Conservation (phyloP, 2,113 vertebrate species). For the Tragelaphus scriptus region DNA sequence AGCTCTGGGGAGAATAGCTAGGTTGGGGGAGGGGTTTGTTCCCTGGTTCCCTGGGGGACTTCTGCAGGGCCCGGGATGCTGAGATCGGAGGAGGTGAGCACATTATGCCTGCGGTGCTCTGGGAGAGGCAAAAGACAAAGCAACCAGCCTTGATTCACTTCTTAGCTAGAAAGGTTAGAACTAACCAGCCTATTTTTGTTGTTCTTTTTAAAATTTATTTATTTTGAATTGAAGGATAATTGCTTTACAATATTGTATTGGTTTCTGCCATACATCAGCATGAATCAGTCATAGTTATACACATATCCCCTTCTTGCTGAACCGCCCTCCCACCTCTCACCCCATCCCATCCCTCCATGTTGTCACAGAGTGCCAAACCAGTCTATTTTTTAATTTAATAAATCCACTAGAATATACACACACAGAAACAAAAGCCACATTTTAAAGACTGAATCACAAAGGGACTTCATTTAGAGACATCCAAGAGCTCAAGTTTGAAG, state of each 20-base stretch:
- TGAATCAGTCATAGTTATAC: neutral
- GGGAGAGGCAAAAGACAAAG: neutral
- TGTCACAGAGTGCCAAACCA: neutral
- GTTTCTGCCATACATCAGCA: neutral
- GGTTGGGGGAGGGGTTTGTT: accelerated
- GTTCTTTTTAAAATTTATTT: neutral
- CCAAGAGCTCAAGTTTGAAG: neutral
- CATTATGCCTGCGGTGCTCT: neutral
- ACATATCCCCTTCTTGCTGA: neutral
- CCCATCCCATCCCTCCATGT: neutral
- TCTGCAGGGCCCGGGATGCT: neutral
- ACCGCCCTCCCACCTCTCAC: neutral
- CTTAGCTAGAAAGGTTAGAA: neutral
- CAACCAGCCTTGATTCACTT: neutral
- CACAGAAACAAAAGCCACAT: neutral
- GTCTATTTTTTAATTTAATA: neutral
- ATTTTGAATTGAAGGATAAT: neutral
- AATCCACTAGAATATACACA: neutral
- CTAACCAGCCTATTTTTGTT: neutral
- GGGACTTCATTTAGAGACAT: neutral
- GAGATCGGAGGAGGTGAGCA: neutral
- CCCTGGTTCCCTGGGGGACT: neutral
- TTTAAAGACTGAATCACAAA: neutral
- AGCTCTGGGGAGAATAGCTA: neutral
- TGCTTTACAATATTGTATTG: neutral